Base-by-base conservation (phyloP, 2,113 vertebrate species). In the Eurystomus gularis region DNA sequence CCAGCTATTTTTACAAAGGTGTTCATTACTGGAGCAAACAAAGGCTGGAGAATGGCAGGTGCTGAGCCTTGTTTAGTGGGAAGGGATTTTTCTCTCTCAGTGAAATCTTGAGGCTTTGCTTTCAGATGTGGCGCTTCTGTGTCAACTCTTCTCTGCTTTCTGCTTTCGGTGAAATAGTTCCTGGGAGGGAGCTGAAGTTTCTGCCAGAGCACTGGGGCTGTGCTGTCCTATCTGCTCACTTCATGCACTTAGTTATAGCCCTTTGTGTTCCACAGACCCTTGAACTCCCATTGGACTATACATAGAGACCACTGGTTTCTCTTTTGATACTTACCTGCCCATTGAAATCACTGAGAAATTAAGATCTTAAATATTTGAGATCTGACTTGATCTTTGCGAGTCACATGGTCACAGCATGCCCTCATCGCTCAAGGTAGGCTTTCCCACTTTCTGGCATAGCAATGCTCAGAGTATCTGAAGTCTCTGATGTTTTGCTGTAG, bases 1-100 rank as follows among this genome's bases (percentile, higher is more conserved):
- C 66, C 62, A 82, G 54, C 33, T 91, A 20, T 90, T 93, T 89
- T 39, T 94, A 93, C 65, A 93, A 94, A 94, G 77, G 72, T 96
- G 39, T 91, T 95, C 93, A 42, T 79, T 94, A 90, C 81, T 83
- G 37, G 18, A 90, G 51, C 0, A 48, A 85, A 88, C 61, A 82
- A 94, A 94, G 35, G 46, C 33, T 69, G 76, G 29, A 82, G 88
- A 91, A 14, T 48, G 94, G 20, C 57, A 92, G 71, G 49, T 77
- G 82, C 29, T 85, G 82, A 81, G 40, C 54, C 61, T 81, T 1
- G 0, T 76, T 90, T 44, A 78, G 13, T 17, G 24, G 68, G 58
- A 66, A 37, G 60, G 42, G 15, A 13, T 31, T 39, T 64, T 91
- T 78, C 46, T 2, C 72, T 94, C 46, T 4, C 37, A 62, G 65